Evolutionary conservation across 2,888 invertebrate species (phyloP).

Genomic region (Yponomeuta evonymella): DNA sequence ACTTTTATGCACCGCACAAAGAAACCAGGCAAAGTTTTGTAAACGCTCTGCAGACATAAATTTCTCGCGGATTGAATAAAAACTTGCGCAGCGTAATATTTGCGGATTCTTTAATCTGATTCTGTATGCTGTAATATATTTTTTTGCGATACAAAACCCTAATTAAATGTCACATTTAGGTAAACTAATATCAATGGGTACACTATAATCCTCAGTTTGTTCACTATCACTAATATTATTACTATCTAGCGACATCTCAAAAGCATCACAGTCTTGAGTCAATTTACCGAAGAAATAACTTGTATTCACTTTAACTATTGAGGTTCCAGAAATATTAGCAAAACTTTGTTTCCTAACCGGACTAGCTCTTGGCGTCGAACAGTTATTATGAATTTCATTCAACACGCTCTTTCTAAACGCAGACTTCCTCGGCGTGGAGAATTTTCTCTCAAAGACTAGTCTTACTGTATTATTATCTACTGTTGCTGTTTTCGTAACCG

Average conservation of each 20-base stretch:
- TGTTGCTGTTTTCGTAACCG: conserved; percentile 43
- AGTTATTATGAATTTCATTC: conserved; percentile 42
- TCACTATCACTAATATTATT: conserved; percentile 45
- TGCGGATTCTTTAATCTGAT: too few relatives aligned
- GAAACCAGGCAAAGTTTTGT: background rate
- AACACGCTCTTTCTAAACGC: conserved; percentile 35
- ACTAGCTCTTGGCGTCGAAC: conserved; percentile 59
- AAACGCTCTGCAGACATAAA: background rate
- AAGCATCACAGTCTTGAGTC: conserved; percentile 73
- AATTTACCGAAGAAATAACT: conserved; percentile 75
- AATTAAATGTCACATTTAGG: background rate
- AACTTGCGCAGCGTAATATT: background rate
- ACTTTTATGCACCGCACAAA: background rate
- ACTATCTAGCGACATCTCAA: conserved; percentile 75
- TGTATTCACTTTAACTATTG: conserved; percentile 37
- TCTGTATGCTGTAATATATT: too few relatives aligned
- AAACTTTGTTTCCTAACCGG: conserved; percentile 31
- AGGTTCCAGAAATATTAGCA: conserved; percentile 33
- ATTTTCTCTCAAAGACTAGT: conserved; percentile 46
- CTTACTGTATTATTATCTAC: conserved; percentile 52
- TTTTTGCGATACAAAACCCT: background rate
- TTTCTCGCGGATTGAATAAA: background rate
- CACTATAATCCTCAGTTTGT: conserved; percentile 51
- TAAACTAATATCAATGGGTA: background rate
- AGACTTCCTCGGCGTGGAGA: conserved; percentile 42